Conservation (phyloP, 1,140 invertebrate species). For the Drosophila navojoa region DNA sequence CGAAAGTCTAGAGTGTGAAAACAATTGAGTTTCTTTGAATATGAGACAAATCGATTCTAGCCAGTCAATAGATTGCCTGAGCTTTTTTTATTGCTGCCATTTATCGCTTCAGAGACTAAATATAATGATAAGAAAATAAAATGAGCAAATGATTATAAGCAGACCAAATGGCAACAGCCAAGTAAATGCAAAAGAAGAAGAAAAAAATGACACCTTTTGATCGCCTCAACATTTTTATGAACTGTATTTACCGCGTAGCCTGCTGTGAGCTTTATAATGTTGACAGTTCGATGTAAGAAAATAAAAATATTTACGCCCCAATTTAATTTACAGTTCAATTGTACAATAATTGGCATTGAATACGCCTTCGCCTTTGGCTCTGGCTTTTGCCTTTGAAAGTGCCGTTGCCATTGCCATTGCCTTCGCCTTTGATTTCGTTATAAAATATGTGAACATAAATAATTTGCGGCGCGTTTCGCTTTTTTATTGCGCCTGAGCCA, state of each 20-base stretch:
- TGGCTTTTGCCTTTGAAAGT: constrained; percentile 15
- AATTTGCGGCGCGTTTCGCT: constrained; percentile 17
- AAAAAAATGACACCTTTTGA: constrained; percentile 8
- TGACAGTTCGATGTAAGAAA: constrained; percentile 42
- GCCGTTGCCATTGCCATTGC: background rate
- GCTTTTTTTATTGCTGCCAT: constrained; percentile 12
- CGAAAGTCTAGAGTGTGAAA: background rate
- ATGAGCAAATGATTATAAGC: background rate
- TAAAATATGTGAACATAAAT: constrained; percentile 34
- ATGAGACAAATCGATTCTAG: background rate
- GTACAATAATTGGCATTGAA: constrained; percentile 54
- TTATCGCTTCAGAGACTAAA: background rate
- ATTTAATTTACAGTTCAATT: constrained; percentile 62
- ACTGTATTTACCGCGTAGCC: constrained; percentile 19
- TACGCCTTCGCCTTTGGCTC: constrained; percentile 8
- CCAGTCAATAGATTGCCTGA: constrained; percentile 19
- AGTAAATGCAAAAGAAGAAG: background rate
- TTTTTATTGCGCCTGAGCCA: constrained; percentile 58
- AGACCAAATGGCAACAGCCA: constrained; percentile 4
- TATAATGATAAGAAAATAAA: constrained; percentile 25
- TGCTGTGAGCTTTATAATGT: constrained; percentile 13
- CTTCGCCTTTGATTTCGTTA: constrained; percentile 34
- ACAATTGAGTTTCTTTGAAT: background rate
- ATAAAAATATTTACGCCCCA: constrained; percentile 68
- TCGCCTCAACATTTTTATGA: constrained; percentile 4